Evolutionary conservation across 2,113 vertebrate species (phyloP), one percentile per base, ranked within the genome.

Genomic region (Prochilodus magdalenae): DNA sequence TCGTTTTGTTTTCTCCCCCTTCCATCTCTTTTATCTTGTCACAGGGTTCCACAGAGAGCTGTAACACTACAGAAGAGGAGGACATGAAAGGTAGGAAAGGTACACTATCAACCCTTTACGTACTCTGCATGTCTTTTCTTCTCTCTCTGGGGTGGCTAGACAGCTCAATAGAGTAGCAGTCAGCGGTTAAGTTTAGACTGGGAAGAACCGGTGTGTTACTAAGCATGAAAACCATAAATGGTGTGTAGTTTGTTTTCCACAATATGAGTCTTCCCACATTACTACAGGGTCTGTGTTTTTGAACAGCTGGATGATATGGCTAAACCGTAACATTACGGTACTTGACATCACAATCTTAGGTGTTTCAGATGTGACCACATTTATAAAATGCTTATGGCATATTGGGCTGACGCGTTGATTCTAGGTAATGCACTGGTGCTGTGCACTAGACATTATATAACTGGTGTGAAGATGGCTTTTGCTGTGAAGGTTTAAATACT

Each of bases 31-130:
- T 69, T 84, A 62, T 69, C 44, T 14, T 62, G 40, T 51, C 16
- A 55, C 93, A 99, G 98, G 98, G 97, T 85, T 99, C 98, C 88
- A 97, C 96, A 81, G 98, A 99, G 95, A 99, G 98, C 93, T 98
- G 96, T 85, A 99, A 99, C 71, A 98, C 97, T 86, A 96, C 96
- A 24, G 98, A 99, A 96, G 98, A 99, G 89, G 98, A 98, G 90
- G 98, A 99, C 88, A 94, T 97, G 92, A 99, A 98, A 97, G 98
- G 97, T 98, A 97, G 89, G 89, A 95, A 94, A 95, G 94, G 94
- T 95, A 95, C 90, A 84, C 89, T 83, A 92, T 93, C 89, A 89
- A 81, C 87, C 84, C 84, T 92, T 86, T 85, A 90, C 80, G 81
- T 94, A 73, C 82, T 94, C 83, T 84, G 92, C 91, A 92, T 89